Evolutionary conservation across 2,888 invertebrate species (phyloP).

Genomic region (Thalpophila matura): DNA sequence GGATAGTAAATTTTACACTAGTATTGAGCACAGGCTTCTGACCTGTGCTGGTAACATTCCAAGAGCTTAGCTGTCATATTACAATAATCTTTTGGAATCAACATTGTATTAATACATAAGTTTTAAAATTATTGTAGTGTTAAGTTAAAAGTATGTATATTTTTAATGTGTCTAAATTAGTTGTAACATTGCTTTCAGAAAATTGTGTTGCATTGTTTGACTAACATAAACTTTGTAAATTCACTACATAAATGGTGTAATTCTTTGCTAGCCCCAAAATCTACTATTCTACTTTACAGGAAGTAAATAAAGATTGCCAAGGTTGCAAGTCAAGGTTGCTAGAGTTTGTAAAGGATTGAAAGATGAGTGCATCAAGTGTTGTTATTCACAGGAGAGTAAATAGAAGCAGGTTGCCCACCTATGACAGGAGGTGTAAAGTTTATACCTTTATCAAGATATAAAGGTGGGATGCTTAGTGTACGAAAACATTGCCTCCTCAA

Average conservation of each 20-base stretch:
- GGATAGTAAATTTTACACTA: slow-evolving; percentile 29
- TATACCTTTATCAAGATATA: not conserved
- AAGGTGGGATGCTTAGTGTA: not conserved
- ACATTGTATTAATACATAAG: slow-evolving; percentile 44
- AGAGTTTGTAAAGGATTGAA: no score
- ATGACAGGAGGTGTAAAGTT: no score
- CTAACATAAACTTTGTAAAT: slow-evolving; percentile 66
- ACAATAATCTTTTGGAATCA: slow-evolving; percentile 57
- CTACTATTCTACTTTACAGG: not conserved
- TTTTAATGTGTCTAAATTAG: slow-evolving; percentile 60
- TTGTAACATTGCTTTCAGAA: slow-evolving; percentile 60
- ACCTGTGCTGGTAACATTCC: slow-evolving; percentile 68
- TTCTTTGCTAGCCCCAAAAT: slow-evolving; percentile 16
- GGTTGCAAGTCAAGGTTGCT: no score
- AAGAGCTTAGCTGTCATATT: slow-evolving; percentile 62
- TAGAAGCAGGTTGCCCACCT: no score
- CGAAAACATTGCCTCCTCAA: not conserved
- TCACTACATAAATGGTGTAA: slow-evolving; percentile 49
- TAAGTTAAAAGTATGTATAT: slow-evolving; percentile 56
- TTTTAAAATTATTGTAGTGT: slow-evolving; percentile 53
- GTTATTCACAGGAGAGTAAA: no score
- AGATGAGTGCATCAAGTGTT: no score
- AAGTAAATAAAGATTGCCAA: slow-evolving; percentile 3
- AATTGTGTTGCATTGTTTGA: slow-evolving; percentile 59
- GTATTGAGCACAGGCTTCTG: slow-evolving; percentile 34